A percentile compares a stretch with the other conserved stretches of the same genome.
These are phyloP conservation scores for Percina caprodes DNA, from an alignment of 2,113 vertebrate genomes.

Conservation along the genomic window DNA sequence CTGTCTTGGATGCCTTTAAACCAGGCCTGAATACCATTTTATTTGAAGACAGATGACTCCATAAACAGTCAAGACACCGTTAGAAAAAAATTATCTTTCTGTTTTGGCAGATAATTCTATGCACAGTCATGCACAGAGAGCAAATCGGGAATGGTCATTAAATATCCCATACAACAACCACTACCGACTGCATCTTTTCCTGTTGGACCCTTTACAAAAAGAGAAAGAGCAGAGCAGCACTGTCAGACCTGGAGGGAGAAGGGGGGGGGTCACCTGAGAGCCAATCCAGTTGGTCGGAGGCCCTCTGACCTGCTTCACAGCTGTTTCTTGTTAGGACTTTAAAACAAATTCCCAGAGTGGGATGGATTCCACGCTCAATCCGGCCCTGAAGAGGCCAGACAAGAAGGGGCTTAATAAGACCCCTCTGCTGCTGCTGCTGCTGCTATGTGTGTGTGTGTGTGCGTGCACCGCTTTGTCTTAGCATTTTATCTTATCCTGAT, in stretches of 20 bases:
- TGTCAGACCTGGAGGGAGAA: neutral
- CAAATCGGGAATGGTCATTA: neutral
- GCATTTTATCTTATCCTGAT: conserved; percentile 69
- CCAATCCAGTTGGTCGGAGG: conserved; percentile 51
- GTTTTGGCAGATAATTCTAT: neutral
- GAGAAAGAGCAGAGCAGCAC: conserved; percentile 10
- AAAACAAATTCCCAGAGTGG: conserved; percentile 81
- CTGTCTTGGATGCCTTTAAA: too few species aligned
- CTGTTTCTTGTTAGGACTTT: conserved; percentile 85
- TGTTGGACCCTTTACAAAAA: conserved; percentile 2
- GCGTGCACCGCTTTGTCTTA: conserved; percentile 37
- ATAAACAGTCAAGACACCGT: too few species aligned
- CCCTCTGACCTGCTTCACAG: conserved; percentile 71
- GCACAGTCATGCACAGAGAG: neutral
- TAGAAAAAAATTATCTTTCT: neutral
- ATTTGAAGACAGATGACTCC: neutral
- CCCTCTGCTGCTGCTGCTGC: conserved; percentile 15
- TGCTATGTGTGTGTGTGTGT: conserved; percentile 18
- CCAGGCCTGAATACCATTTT: neutral
- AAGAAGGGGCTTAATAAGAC: conserved; percentile 60
- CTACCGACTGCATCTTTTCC: neutral
- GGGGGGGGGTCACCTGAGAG: conserved; percentile 51
- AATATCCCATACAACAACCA: neutral
- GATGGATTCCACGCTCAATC: conserved; percentile 79
- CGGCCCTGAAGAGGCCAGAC: conserved; percentile 67